phyloP scores from a whole-genome alignment of 2,888 invertebrate genomes.

The Tenthredo notha region DNA sequence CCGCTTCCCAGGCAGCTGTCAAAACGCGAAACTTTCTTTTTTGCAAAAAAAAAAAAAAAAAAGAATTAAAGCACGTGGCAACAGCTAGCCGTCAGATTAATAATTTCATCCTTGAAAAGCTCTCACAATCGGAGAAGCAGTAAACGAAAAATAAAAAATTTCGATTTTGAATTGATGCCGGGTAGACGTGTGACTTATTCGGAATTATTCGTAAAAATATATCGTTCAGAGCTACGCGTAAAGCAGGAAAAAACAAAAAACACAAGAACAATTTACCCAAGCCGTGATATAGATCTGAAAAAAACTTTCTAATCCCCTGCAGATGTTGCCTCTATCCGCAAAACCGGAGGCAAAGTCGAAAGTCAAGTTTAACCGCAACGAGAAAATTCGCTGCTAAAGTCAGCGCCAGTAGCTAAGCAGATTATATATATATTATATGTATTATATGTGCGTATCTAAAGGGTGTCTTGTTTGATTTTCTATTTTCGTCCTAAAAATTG shows the following conservation, averaged over 20 bases:
- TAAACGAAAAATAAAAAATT: not conserved
- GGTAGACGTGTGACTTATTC: not conserved
- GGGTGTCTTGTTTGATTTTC: not conserved
- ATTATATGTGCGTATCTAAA: not conserved
- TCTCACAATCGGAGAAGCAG: not conserved
- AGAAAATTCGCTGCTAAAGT: not conserved
- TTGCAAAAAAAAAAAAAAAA: not conserved
- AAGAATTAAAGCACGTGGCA: not conserved
- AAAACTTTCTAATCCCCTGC: not conserved
- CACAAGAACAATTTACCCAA: not conserved
- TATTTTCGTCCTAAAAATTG: not conserved
- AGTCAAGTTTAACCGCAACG: slow-evolving; percentile 3
- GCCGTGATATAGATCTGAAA: not conserved
- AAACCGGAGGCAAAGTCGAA: not conserved
- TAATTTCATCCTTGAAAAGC: slow-evolving; percentile 11
- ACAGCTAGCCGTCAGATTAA: slow-evolving; percentile 2
- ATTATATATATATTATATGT: not conserved
- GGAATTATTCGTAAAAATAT: not conserved
- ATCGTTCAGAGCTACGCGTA: not conserved
- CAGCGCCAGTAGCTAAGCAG: not conserved
- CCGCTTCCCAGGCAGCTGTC: not conserved
- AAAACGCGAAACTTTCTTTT: not conserved
- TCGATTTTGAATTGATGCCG: not conserved
- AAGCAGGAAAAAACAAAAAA: not conserved
- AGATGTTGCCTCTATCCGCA: not conserved